phyloP scores from a whole-genome alignment of 1,140 invertebrate genomes.

The Phocides pigmalion region DNA sequence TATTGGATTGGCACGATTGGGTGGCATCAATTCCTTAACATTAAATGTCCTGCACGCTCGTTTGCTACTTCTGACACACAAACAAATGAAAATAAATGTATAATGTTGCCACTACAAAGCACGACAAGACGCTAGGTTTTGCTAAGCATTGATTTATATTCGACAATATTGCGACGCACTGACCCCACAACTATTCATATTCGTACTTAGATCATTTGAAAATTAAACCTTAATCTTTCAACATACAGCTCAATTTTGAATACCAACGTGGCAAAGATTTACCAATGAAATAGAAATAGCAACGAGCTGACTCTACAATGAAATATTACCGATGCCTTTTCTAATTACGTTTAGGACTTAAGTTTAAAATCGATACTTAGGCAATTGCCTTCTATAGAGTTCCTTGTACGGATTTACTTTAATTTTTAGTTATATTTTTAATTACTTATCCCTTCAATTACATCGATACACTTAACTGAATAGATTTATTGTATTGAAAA shows the following conservation, averaged over 20 bases:
- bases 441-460: not conserved
- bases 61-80: too few species aligned
- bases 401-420: too few species aligned
- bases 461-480: too few species aligned
- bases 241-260: slow-evolving; percentile 3
- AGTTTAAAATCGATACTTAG: not conserved
- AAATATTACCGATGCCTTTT: slow-evolving; percentile 23
- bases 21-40: too few species aligned
- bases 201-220: not conserved
- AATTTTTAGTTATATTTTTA: not conserved
- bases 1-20: too few species aligned
- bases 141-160: slow-evolving; percentile 53
- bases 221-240: slow-evolving; percentile 10
- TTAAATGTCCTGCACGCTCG: too few species aligned
- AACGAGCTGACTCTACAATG: slow-evolving; percentile 18
- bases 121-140: slow-evolving; percentile 29
- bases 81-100: too few species aligned
- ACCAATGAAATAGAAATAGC: slow-evolving; percentile 23
- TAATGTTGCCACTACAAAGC: slow-evolving; percentile 10
- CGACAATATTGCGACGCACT: slow-evolving; percentile 52
- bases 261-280: not conserved
- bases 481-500: too few species aligned
- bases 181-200: slow-evolving; percentile 44
- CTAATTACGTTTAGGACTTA: slow-evolving; percentile 15
- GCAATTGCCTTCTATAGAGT: too few species aligned